Evolutionary conservation across 2,888 invertebrate species (phyloP), one percentile per base, ranked within the genome.

Genomic region (Drosophila siamana): DNA sequence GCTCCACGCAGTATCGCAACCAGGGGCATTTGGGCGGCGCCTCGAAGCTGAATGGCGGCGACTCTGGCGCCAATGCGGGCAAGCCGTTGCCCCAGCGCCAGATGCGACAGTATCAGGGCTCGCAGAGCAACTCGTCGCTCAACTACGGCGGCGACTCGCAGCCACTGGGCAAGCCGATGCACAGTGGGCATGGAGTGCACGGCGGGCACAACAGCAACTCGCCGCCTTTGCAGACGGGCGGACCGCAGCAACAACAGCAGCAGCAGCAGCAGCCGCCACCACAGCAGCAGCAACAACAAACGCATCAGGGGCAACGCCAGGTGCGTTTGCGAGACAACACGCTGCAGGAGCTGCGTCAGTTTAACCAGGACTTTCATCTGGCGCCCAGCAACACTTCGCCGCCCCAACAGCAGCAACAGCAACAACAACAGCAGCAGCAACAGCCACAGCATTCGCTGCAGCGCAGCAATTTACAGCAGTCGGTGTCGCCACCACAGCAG

Each of bases 351-450:
- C 91, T 97, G 59, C 95, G 96, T 75, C 95, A 96, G 89, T 97
- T 97, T 91, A 94, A 95, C 0, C 94, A 95, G 83, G 96, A 97
- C 78, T 97, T 97, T 92, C 96, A 96, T 92, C 90, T 97, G 89
- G 92, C 93, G 2, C 75, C 76, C 36, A 80, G 78, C 51, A 86
- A 88, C 11, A 75, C 91, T 72, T 90, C 92, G 72, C 87, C 89
- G 43, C 92, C 92, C 46, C 60, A 60, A 4, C 88, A 82, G 55
- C 89, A 89, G 16, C 89, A 88, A 41, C 83, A 68, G 15, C 69
- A 67, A 11, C 69, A 78, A 22, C 69, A 69, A 9, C 69, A 77
- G 9, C 76, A 69, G 11, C 69, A 77, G 9, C 76, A 76, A 24
- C 83, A 75, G 22, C 76, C 91, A 22, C 87, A 71, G 55, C 87